Evolutionary conservation across 1,140 invertebrate genomes (phyloP), one percentile per base, ranked within the genome.

Genomic region (Cyclargus thomasi): DNA sequence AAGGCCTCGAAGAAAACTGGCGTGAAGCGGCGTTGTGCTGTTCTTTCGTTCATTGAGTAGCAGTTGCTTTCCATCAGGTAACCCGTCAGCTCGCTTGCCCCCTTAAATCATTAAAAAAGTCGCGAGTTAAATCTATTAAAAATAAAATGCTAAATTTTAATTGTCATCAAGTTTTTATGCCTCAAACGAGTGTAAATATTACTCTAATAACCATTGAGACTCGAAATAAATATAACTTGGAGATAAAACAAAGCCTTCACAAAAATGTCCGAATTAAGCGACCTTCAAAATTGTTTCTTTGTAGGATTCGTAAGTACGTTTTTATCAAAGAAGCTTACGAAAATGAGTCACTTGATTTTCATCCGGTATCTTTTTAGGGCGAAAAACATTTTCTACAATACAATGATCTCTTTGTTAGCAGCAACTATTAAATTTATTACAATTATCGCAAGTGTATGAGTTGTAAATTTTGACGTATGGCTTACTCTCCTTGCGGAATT

Each of bases 201-300:
- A 8, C 14, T 47, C 5, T 47, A 47, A 14, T 47, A 47, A 47
- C 10, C 39, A 47, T 47, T 47, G 39, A 47, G 39, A 8, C 29
- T 29, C 14, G 39, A 14, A 8, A 14, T 47, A 47, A 47, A 8
- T 47, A 47, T 11, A 47, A 47, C 39, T 47, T 8, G 14, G 39
- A 47, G 10, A 47, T 20, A 59, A 59, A 59, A 59, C 55, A 59
- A 59, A 59, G 20, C 55, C 6, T 21, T 20, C 55, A 59, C 55
- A 11, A 21, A 55, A 59, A 59, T 18, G 55, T 59, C 10, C 10
- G 55, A 59, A 59, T 59, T 59, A 59, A 21, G 17, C 20, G 55
- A 59, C 55, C 55, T 59, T 59, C 55, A 59, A 59, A 59, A 59
- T 59, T 59, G 20, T 21, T 59, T 59, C 55, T 59, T 59, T 59